These are phyloP conservation scores for Nematopogon swammerdamellus DNA, from an alignment of 2,888 invertebrate species.

Conservation along the genomic window DNA sequence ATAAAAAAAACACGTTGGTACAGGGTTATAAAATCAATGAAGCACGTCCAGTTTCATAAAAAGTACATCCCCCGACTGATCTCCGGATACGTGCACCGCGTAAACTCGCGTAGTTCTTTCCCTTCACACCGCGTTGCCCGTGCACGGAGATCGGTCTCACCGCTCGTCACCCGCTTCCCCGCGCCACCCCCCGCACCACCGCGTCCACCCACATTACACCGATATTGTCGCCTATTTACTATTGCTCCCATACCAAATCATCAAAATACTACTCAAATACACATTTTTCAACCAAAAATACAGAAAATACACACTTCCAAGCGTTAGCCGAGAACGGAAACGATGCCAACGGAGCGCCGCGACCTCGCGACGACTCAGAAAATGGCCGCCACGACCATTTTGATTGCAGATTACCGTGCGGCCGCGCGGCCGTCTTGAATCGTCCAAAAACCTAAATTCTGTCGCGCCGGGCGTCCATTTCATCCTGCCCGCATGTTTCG, in stretches of 20 bases:
- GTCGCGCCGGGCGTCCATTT: conserved; percentile 15
- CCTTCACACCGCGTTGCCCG: conserved; percentile 54
- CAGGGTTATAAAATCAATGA: too few species aligned
- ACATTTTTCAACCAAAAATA: conserved; percentile 37
- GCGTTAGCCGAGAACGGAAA: conserved; percentile 45
- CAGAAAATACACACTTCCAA: conserved; percentile 55
- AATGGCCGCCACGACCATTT: conserved; percentile 49
- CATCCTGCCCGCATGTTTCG: conserved; percentile 31
- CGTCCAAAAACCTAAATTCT: conserved; percentile 18
- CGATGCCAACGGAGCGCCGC: conserved; percentile 47
- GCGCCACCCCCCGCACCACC: conserved; percentile 14
- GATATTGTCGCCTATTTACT: background rate
- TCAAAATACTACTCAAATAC: conserved; percentile 45
- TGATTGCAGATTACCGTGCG: conserved; percentile 52
- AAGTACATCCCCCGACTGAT: conserved; percentile 18
- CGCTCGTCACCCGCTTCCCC: conserved; percentile 12
- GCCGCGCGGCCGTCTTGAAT: conserved; percentile 28
- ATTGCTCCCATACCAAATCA: conserved; percentile 44
- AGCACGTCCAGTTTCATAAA: too few species aligned
- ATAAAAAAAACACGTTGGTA: too few species aligned
- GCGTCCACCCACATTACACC: conserved; percentile 23
- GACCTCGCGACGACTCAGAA: conserved; percentile 50
- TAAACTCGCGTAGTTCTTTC: conserved; percentile 37
- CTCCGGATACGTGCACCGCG: conserved; percentile 11
- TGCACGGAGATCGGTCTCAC: conserved; percentile 29